Conservation (phyloP, 2,888 invertebrate genomes). For the Parapristionchus giblindavisi region DNA sequence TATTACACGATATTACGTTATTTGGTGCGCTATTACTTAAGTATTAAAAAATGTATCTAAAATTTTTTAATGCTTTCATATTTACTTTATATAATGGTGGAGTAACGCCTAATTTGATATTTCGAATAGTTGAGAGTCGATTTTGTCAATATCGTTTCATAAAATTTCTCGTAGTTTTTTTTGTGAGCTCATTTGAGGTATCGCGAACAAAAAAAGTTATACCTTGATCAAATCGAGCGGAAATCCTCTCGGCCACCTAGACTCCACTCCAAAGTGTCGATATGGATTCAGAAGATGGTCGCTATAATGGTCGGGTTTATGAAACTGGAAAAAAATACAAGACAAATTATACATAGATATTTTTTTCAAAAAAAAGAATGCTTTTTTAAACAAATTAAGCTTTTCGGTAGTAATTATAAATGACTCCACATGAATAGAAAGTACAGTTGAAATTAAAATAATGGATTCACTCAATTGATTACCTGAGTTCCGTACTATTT, state of each 20-base stretch:
- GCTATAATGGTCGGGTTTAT: not conserved
- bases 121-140: no score
- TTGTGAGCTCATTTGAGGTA: no score
- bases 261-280: constrained; percentile 44
- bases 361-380: not conserved
- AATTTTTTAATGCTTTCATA: no score
- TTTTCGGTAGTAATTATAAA: not conserved
- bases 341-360: not conserved
- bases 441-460: not conserved
- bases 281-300: constrained; percentile 49
- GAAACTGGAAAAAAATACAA: not conserved
- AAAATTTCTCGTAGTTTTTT: no score
- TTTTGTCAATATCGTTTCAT: no score
- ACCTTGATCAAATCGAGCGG: constrained; percentile 44
- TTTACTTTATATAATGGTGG: no score
- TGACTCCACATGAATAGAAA: not conserved
- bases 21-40: no score
- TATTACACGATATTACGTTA: no score
- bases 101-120: no score
- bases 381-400: not conserved
- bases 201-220: not conserved
- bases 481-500: not conserved
- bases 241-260: constrained; percentile 55
- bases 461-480: not conserved
- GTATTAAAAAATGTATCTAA: no score